Evolutionary conservation across 2,888 invertebrate genomes (phyloP), one percentile per base, ranked within the genome.

Genomic region (Drosophila infuscata): DNA sequence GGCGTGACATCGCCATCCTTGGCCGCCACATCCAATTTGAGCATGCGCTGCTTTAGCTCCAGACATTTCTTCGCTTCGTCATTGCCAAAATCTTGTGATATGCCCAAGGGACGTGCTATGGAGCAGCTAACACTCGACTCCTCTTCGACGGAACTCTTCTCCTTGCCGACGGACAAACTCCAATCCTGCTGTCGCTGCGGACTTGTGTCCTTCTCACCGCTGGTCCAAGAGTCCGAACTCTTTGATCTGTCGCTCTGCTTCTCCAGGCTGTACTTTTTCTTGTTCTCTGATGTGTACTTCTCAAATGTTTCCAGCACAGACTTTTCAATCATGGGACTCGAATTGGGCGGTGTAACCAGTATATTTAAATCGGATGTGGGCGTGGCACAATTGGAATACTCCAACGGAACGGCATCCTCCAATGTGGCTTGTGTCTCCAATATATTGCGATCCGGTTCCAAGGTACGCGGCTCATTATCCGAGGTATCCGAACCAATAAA

Each of bases 191-290:
- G 94, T 54, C 94, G 94, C 60, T 91, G 94, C 12, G 96, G 95
- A 85, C 95, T 96, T 0, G 94, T 93, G 89, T 96, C 96, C 91
- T 96, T 96, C 91, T 96, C 96, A n/a, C 96, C 95, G 84, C 96
- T 96, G 0, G 96, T 96, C 96, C 96, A 97, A 0, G 97, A 97
- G 88, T 97, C 97, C 3, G 96, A 97, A 84, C 97, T 97, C 79
- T 95, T 94, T 1, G 97, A 97, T 70, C 96, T 95, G 54, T 92
- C 92, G 53, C 92, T 91, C 56, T 93, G 92, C 60, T 92, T 92
- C 91, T 96, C 96, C 1, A 96, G 95, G 32, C 74, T 85, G 11
- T 76, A 82, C 79, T 96, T 96, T 32, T 96, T 92, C 88, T 96
- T 96, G 5, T 58, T 93, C 9, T 91, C 90, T 11, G 83, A 72